Percentiles rank a stretch among this genome's conserved stretches.
phyloP scores from a whole-genome alignment of 30 jellyfish, hydroid and myxozoan species.

The Pelagia noctiluca region DNA sequence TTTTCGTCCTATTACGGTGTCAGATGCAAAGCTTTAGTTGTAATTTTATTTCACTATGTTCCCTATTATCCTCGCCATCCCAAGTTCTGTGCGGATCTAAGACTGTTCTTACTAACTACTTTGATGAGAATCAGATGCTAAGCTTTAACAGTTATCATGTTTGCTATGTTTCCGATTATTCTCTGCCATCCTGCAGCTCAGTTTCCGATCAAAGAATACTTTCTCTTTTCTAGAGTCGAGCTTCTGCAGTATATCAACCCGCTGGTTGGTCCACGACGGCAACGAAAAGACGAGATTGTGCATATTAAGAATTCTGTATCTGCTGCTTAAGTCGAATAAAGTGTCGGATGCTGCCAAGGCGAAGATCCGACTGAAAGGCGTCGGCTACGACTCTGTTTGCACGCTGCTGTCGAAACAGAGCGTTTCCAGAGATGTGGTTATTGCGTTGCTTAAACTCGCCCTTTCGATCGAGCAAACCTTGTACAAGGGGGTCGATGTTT shows the following conservation, averaged over 20 bases:
- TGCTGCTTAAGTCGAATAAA: slow-evolving; percentile 43
- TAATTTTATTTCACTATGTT: too few relatives aligned
- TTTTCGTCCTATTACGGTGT: too few relatives aligned
- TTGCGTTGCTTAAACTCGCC: slow-evolving; percentile 75
- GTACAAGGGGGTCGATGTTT: slow-evolving; percentile 69
- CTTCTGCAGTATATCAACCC: slow-evolving; percentile 33
- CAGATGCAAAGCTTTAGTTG: too few relatives aligned
- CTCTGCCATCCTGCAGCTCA: too few relatives aligned
- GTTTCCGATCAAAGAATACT: too few relatives aligned
- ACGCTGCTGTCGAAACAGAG: slow-evolving; percentile 86
- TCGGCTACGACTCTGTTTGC: slow-evolving; percentile 82
- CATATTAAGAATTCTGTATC: slow-evolving; percentile 43
- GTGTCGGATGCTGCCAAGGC: slow-evolving; percentile 50
- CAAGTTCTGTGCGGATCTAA: too few relatives aligned
- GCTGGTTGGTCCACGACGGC: slow-evolving; percentile 91
- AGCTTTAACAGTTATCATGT: too few relatives aligned
- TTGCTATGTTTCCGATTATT: too few relatives aligned
- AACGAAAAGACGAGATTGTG: slow-evolving; percentile 53
- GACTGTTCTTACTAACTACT: too few relatives aligned
- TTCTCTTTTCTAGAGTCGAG: slow-evolving; percentile 70
- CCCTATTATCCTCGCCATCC: too few relatives aligned
- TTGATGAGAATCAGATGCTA: too few relatives aligned
- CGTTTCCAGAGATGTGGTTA: slow-evolving; percentile 65
- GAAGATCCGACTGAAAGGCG: slow-evolving; percentile 57
- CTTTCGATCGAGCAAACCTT: slow-evolving; percentile 65